A percentile compares a stretch with the other conserved stretches of the same genome.
These are phyloP conservation scores for Phylloscopus trochilus DNA, from an alignment of 2,113 vertebrate species.

Conservation along the genomic window DNA sequence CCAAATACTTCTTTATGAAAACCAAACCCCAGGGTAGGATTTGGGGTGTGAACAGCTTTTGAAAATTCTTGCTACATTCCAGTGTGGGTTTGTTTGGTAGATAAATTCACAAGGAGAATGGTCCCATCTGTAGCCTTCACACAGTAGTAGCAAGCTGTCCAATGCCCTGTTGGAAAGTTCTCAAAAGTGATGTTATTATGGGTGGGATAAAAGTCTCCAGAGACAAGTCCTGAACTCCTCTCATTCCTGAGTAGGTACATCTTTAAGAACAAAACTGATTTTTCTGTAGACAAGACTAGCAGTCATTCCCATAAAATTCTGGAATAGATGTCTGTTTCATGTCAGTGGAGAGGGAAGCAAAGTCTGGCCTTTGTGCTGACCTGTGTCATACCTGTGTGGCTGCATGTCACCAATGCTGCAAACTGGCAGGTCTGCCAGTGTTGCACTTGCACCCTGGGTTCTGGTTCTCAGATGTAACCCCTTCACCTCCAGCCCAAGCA, in stretches of 20 bases:
- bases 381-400: fast-evolving
- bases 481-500: background rate
- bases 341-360: background rate
- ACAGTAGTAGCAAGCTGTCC: background rate
- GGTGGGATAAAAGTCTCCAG: background rate
- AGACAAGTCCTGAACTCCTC: background rate
- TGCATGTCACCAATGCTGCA: background rate
- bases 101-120: background rate
- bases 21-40: background rate
- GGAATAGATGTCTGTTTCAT: background rate
- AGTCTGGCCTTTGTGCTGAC: background rate
- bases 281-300: background rate
- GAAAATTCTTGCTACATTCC: background rate
- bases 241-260: background rate
- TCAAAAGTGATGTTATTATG: background rate
- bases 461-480: background rate
- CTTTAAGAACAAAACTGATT: background rate
- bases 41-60: background rate
- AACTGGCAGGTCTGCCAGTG: background rate
- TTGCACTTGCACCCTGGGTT: background rate
- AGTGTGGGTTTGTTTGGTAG: background rate
- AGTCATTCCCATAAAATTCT: background rate
- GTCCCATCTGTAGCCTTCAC: background rate
- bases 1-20: background rate
- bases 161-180: background rate